Percentiles rank a stretch among this genome's conserved stretches.
Evolutionary conservation across 2,888 invertebrate species (phyloP).

Genomic region (Bellardia bayeri): DNA sequence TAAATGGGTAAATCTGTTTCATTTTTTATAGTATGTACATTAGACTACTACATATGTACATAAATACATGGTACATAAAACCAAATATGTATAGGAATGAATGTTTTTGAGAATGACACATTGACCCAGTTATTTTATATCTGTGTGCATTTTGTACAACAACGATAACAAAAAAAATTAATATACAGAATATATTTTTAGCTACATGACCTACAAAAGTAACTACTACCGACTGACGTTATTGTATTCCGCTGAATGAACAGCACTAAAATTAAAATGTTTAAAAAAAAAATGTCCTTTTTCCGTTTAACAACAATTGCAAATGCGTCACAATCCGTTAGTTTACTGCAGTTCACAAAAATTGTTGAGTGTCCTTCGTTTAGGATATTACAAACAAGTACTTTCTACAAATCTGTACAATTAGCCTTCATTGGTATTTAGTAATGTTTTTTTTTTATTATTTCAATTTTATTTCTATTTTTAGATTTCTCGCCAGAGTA

Average conservation of each 20-base stretch:
- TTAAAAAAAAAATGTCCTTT: constrained; percentile 36
- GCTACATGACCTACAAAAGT: constrained; percentile 65
- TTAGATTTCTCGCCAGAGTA: constrained; percentile 98
- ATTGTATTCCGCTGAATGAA: constrained; percentile 41
- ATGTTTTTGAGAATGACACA: constrained; percentile 65
- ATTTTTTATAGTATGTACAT: neutral
- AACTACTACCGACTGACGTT: constrained; percentile 38
- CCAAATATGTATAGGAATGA: constrained; percentile 42
- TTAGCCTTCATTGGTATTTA: constrained; percentile 7
- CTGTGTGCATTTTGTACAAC: constrained; percentile 26
- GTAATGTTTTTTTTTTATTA: neutral
- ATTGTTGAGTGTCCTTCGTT: neutral
- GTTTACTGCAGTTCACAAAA: neutral
- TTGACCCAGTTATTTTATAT: constrained; percentile 69
- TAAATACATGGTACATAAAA: constrained; percentile 12
- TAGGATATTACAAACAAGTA: neutral
- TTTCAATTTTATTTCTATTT: constrained; percentile 64
- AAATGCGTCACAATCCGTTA: constrained; percentile 58
- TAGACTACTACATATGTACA: constrained; percentile 40
- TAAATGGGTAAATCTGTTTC: neutral
- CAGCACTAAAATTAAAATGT: neutral
- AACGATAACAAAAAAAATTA: neutral
- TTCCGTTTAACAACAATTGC: constrained; percentile 32
- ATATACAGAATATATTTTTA: constrained; percentile 61
- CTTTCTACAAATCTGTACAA: neutral